These are phyloP conservation scores for Drosophila malerkotliana DNA, from an alignment of 1,140 invertebrate species.

Conservation along the genomic window DNA sequence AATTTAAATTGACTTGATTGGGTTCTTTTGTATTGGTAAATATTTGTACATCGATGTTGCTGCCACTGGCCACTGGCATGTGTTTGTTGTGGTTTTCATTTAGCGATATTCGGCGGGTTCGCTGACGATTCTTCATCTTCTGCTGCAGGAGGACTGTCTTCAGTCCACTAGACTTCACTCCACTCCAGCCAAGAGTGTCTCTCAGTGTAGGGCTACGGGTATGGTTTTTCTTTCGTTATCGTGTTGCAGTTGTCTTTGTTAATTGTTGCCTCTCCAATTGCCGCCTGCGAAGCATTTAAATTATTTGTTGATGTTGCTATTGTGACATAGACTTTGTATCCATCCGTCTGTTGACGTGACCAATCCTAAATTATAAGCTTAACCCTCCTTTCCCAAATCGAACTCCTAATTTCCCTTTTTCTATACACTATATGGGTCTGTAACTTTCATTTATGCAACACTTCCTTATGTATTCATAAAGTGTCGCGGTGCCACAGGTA, in stretches of 20 bases:
- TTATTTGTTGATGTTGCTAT: slow-evolving; percentile 56
- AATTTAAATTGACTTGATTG: slow-evolving; percentile 83
- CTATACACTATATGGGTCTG: slow-evolving; percentile 14
- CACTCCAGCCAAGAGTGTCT: slow-evolving; percentile 1
- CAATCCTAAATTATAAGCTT: slow-evolving; percentile 14
- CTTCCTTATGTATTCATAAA: slow-evolving; percentile 24
- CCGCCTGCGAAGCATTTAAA: slow-evolving; percentile 62
- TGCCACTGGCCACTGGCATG: slow-evolving; percentile 28
- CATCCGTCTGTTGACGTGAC: slow-evolving; percentile 33
- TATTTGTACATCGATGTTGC: slow-evolving; percentile 71
- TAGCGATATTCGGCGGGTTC: slow-evolving; percentile 60
- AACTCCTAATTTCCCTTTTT: slow-evolving; percentile 28
- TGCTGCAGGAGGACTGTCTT: slow-evolving; percentile 45
- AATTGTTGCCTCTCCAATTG: slow-evolving; percentile 68
- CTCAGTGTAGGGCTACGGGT: slow-evolving; percentile 8
- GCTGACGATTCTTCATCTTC: slow-evolving; percentile 59
- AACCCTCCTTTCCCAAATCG: neutral
- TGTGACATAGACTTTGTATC: slow-evolving; percentile 62
- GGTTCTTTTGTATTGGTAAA: slow-evolving; percentile 79
- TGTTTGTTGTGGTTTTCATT: slow-evolving; percentile 67
- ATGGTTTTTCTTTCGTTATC: slow-evolving; percentile 16
- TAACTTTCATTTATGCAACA: slow-evolving; percentile 54
- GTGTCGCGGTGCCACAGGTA: slow-evolving; percentile 21
- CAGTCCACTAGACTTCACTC: neutral
- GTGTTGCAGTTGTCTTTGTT: slow-evolving; percentile 48